Conservation (phyloP, 2,797 vertebrate species). For the Ateles fusciceps region DNA sequence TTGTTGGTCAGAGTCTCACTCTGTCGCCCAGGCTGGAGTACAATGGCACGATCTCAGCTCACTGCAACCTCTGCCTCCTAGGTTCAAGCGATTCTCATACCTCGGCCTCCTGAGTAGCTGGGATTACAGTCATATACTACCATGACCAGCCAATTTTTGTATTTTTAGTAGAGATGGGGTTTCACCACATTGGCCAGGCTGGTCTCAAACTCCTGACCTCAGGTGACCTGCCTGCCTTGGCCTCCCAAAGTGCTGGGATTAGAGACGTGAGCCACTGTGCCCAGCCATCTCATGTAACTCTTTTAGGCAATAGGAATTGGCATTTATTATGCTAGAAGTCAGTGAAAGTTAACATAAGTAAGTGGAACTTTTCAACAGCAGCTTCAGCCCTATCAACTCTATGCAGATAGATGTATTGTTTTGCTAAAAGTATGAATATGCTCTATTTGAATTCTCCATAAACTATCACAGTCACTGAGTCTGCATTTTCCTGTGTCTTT, state of each 20-base stretch:
- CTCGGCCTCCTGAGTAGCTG: background rate
- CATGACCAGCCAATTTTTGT: background rate
- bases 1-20: background rate
- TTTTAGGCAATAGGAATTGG: background rate
- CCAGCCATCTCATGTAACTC: background rate
- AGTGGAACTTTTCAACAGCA: background rate
- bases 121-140: background rate
- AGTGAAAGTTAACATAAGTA: background rate
- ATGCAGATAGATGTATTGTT: background rate
- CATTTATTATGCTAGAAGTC: background rate
- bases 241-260: background rate
- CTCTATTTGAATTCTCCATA: background rate
- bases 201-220: background rate
- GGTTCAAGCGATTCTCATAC: background rate
- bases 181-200: background rate
- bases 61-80: background rate
- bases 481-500: background rate
- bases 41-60: background rate
- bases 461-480: background rate
- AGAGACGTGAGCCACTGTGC: background rate
- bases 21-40: background rate
- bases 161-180: background rate
- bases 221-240: background rate
- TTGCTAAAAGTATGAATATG: conserved; percentile 2
- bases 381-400: background rate